Percentiles rank a stretch among this genome's conserved stretches.
Conservation (phyloP, 2,113 vertebrate genomes). For the Malurus melanocephalus region DNA sequence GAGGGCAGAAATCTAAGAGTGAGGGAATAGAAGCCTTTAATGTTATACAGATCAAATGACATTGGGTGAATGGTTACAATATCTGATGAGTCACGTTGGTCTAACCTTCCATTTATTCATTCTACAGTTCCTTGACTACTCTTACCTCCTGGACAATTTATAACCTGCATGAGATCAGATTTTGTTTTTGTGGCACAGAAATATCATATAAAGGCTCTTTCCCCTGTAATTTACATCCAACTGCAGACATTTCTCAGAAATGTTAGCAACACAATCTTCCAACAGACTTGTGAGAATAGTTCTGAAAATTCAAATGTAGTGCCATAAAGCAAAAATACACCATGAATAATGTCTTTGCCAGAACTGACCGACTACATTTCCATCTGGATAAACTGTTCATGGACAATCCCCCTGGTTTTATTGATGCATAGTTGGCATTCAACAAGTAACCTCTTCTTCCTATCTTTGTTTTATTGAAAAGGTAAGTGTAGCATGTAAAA, state of each 20-base stretch:
- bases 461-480: conserved; percentile 11
- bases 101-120: conserved; percentile 40
- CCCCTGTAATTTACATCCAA: neutral
- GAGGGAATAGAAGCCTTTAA: conserved; percentile 1
- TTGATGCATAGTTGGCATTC: neutral
- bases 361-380: neutral
- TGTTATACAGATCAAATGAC: conserved; percentile 38
- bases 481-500: conserved; percentile 4
- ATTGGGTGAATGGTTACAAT: conserved; percentile 17
- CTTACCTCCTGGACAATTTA: conserved; percentile 40
- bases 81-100: conserved; percentile 34
- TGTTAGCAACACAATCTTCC: conserved; percentile 12
- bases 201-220: neutral
- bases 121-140: conserved; percentile 15
- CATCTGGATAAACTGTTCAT: neutral
- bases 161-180: conserved; percentile 21
- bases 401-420: conserved; percentile 6
- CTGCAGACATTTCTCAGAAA: conserved; percentile 15
- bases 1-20: conserved; percentile 3
- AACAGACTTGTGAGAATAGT: neutral
- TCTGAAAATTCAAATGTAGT: conserved; percentile 8
- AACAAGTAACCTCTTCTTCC: conserved; percentile 8
- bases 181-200: conserved; percentile 9
- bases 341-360: neutral
- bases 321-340: neutral